Percentiles rank a stretch among this genome's conserved stretches.
These are phyloP conservation scores for Acanthurus leucopareius DNA, from an alignment of 2,797 vertebrate species.

Conservation along the genomic window DNA sequence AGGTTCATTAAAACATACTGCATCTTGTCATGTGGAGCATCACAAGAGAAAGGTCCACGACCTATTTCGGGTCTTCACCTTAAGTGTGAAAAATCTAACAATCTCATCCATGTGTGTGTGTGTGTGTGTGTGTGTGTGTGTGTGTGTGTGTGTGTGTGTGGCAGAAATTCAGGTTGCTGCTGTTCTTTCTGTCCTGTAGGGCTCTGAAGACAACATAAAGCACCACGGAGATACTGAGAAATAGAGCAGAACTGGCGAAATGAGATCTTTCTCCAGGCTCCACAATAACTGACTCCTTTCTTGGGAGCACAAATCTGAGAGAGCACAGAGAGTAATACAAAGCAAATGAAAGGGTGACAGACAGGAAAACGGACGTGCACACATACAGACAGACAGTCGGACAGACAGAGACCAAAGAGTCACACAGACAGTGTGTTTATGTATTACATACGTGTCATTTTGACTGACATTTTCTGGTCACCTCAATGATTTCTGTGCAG, in stretches of 20 bases:
- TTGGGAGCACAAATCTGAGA: conserved; percentile 49
- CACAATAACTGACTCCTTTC: conserved; percentile 43
- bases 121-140: conserved; percentile 16
- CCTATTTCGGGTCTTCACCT: conserved; percentile 64
- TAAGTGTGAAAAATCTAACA: conserved; percentile 38
- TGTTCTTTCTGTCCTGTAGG: conserved; percentile 41
- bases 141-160: background rate
- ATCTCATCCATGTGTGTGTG: background rate
- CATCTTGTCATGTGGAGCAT: conserved; percentile 42
- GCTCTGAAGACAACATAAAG: conserved; percentile 64
- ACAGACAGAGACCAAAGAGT: conserved; percentile 12
- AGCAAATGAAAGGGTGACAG: conserved; percentile 41
- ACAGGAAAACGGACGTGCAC: conserved; percentile 7
- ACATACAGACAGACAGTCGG: background rate
- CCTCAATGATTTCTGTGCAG: conserved; percentile 8
- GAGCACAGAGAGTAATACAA: conserved; percentile 33
- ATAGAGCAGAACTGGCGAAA: conserved; percentile 78
- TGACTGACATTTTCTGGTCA: conserved; percentile 39
- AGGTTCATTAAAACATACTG: conserved; percentile 56
- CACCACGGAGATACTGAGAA: conserved; percentile 71
- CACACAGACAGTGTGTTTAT: conserved; percentile 4
- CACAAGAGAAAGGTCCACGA: conserved; percentile 50
- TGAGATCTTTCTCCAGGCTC: conserved; percentile 70
- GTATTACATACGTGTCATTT: conserved; percentile 4
- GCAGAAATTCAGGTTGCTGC: conserved; percentile 38